Percentiles rank a stretch among this genome's conserved stretches.
Conservation (phyloP, 2,888 invertebrate species). For the Drosophila flavopinicola region DNA sequence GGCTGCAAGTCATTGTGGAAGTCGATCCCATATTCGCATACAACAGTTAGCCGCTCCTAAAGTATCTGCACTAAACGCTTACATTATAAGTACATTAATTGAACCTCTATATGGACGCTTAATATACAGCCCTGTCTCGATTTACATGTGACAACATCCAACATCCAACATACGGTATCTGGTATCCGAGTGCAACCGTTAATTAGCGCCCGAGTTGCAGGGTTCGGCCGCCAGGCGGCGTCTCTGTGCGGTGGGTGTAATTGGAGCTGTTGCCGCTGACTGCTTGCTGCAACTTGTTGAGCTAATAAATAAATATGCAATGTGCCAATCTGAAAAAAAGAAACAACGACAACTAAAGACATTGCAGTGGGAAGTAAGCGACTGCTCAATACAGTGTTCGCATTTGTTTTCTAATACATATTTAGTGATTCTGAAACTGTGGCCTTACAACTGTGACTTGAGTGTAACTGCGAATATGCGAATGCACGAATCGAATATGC, state of each 20-base stretch:
- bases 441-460: no score
- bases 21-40: neutral
- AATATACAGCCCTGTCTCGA: slow-evolving; percentile 8
- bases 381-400: neutral
- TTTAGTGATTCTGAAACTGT: neutral
- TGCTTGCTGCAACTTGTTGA: slow-evolving; percentile 38
- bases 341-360: neutral
- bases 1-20: slow-evolving; percentile 1
- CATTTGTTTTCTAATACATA: neutral
- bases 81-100: slow-evolving; percentile 5
- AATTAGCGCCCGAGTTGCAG: slow-evolving; percentile 46
- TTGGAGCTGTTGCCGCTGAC: slow-evolving; percentile 39
- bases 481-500: no score
- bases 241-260: slow-evolving; percentile 50
- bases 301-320: slow-evolving; percentile 50
- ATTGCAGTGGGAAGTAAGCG: neutral
- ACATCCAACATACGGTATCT: no score
- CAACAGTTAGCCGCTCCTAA: slow-evolving; percentile 7
- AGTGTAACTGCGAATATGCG: no score
- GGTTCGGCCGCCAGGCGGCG: slow-evolving; percentile 53
- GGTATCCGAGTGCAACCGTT: slow-evolving; percentile 45
- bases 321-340: slow-evolving; percentile 39
- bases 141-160: slow-evolving; percentile 55
- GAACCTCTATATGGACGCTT: neutral
- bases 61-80: slow-evolving; percentile 1